These are phyloP conservation scores for Intellagama lesueurii DNA, from an alignment of 2,797 vertebrate species.

Conservation along the genomic window DNA sequence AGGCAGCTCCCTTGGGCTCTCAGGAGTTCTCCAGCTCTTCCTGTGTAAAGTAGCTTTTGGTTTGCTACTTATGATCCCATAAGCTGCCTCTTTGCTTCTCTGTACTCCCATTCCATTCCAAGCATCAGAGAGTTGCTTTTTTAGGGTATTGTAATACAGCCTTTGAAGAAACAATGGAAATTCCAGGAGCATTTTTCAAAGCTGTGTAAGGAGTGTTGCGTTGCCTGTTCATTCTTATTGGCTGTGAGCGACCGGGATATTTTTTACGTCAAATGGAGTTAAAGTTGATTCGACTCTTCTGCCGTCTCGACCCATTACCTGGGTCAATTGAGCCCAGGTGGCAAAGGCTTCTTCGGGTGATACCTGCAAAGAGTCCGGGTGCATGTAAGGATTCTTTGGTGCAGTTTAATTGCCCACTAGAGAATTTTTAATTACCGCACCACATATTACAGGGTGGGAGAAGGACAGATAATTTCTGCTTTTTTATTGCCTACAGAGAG, in stretches of 20 bases:
- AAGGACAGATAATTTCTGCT: background rate
- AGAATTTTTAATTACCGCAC: background rate
- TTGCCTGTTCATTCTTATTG: background rate
- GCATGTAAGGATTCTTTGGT: background rate
- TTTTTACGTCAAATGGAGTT: conserved; percentile 25
- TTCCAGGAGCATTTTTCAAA: background rate
- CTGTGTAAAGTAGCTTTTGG: background rate
- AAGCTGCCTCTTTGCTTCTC: background rate
- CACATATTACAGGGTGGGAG: background rate
- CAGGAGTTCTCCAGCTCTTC: too few relatives aligned
- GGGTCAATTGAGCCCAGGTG: background rate
- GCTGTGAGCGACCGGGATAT: conserved; percentile 21
- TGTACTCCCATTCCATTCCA: background rate
- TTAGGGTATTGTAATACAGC: conserved; percentile 12
- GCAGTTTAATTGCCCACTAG: background rate
- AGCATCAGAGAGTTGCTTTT: conserved; percentile 9
- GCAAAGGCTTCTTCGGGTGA: background rate
- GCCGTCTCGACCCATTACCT: background rate
- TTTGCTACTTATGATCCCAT: background rate
- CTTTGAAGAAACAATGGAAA: conserved; percentile 21
- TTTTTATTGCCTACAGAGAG: background rate
- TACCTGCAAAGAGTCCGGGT: background rate
- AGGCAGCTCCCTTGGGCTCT: background rate
- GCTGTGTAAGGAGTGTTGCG: background rate
- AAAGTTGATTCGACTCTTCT: conserved; percentile 5